A percentile compares a stretch with the other conserved stretches of the same genome.
phyloP scores from a whole-genome alignment of 1,140 invertebrate genomes.

The Polypedilum vanderplanki region DNA sequence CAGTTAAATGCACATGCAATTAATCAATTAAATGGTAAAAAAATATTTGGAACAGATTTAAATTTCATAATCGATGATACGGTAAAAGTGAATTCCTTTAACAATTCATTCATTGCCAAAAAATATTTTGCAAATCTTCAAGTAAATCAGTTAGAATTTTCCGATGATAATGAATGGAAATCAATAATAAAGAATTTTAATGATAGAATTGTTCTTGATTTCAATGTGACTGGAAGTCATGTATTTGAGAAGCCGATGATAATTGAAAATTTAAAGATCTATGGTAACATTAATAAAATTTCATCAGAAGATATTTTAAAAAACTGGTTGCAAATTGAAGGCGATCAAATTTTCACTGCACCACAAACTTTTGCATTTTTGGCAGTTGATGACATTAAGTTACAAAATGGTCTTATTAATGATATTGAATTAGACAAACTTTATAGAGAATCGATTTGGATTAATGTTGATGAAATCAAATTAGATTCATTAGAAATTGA shows the following conservation, averaged over 20 bases:
- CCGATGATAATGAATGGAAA: constrained; percentile 29
- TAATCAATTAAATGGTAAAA: background rate
- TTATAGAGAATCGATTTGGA: constrained; percentile 40
- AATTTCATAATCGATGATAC: background rate
- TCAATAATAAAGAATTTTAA: constrained; percentile 37
- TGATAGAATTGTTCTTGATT: constrained; percentile 35
- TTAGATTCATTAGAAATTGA: constrained; percentile 42
- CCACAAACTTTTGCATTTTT: constrained; percentile 34
- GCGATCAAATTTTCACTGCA: constrained; percentile 36
- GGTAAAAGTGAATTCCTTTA: background rate
- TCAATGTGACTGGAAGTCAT: constrained; percentile 35
- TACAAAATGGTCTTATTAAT: constrained; percentile 39
- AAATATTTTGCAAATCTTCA: constrained; percentile 21
- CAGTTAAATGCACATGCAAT: background rate
- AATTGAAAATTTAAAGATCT: constrained; percentile 36
- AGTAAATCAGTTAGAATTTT: constrained; percentile 28
- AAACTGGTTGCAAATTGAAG: constrained; percentile 35
- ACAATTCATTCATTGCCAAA: background rate
- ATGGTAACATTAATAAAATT: constrained; percentile 38
- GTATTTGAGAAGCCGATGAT: constrained; percentile 40
- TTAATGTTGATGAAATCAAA: constrained; percentile 38
- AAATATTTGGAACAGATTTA: background rate
- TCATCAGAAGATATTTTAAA: constrained; percentile 34
- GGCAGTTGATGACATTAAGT: constrained; percentile 37
- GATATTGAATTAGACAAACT: constrained; percentile 39